Evolutionary conservation across 2,113 vertebrate species (phyloP), one percentile per base, ranked within the genome.

Genomic region (Dasypus novemcinctus): DNA sequence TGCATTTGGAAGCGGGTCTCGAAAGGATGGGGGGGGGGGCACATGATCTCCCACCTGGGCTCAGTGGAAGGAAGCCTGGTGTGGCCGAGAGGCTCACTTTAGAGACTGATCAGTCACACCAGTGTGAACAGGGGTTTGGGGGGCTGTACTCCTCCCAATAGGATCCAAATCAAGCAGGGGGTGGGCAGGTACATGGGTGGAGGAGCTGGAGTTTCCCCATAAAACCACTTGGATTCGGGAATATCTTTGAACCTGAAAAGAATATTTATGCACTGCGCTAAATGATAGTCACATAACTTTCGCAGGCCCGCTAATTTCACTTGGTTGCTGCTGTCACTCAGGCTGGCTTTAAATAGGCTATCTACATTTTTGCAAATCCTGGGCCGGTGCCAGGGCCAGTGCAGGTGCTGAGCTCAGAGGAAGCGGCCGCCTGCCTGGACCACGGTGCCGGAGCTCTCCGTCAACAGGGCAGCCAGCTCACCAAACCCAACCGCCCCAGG

Each of bases 181-280:
- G 52, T 20, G 54, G 15, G 49, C 29, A 2, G 54, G 54, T 0
- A 4, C 20, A 10, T 0, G 1, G 1, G 1, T 2, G 0, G 33
- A 25, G 20, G 2, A 23, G 57, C 7, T 4, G 23, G 41, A 41
- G 27, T 36, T 4, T 46, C 4, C 11, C 15, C 0, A 4, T 1
- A 10, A 38, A 10, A 33, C 41, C 18, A 7, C 11, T 4, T 0
- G 1, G 41, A 36, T 5, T 4, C 1, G 87, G 36, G n/a, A 63
- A 71, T 5, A 5, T 7, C 31, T n/a, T 11, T 11, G 21, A 9
- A 80, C 69, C 59, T 21, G 10, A 0, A 5, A 33, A 36, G 78
- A 36, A 2, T 9, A 61, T 33, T 14, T n/a, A 7, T 68, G 66
- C 66, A n/a, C 18, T 25, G 2, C 0, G 25, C 41, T 20, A 15